Conservation (phyloP, 37 sponge, comb jelly and placozoan genomes). For the Aplysina aerophoba region DNA sequence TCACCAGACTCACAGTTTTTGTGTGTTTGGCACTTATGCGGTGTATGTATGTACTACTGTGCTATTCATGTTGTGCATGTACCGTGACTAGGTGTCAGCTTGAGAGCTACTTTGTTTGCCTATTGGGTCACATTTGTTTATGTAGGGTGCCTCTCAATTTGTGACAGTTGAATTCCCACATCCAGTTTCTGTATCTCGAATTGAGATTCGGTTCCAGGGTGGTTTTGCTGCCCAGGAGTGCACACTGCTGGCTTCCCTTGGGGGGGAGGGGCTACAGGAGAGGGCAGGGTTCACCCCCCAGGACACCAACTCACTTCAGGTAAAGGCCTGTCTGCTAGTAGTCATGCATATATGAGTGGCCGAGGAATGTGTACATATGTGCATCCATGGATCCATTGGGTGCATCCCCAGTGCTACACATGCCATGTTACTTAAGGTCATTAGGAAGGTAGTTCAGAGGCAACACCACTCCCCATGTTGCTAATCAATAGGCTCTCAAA, state of each 20-base stretch:
- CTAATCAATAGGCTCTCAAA: too few species aligned
- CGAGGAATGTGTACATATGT: too few species aligned
- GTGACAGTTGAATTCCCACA: slow-evolving; percentile 59
- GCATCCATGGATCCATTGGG: too few species aligned
- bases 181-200: slow-evolving; percentile 46
- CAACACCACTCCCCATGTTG: too few species aligned
- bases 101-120: not conserved
- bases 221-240: slow-evolving; percentile 87
- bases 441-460: too few species aligned
- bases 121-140: not conserved
- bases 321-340: not conserved
- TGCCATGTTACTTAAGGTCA: too few species aligned
- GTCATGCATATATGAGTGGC: too few species aligned
- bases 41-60: slow-evolving; percentile 13
- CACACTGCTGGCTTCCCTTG: slow-evolving; percentile 37
- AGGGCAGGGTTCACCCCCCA: slow-evolving; percentile 52
- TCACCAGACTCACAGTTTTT: not conserved
- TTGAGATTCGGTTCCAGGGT: slow-evolving; percentile 83
- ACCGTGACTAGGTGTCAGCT: not conserved
- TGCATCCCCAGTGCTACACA: too few species aligned
- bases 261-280: not conserved
- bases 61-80: not conserved
- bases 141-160: slow-evolving; percentile 76
- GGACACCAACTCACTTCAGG: slow-evolving; percentile 67
- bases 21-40: slow-evolving; percentile 24